Conservation (phyloP, 2,888 invertebrate genomes). For the Lottia gigantea region DNA sequence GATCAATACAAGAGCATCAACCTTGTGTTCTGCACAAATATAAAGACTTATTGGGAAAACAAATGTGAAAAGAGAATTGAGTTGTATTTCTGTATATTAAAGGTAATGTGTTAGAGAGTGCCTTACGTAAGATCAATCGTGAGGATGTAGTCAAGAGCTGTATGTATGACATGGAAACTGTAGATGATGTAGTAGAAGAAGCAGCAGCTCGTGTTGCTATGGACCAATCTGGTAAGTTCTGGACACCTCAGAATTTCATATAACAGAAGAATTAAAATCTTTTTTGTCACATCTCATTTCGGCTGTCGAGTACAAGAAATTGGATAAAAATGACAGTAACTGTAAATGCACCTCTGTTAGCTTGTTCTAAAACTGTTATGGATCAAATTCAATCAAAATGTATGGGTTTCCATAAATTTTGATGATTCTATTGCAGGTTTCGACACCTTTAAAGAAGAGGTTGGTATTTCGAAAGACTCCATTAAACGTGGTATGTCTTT, state of each 20-base stretch:
- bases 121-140: slow-evolving; percentile 85
- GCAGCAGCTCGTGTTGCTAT: slow-evolving; percentile 74
- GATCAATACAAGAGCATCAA: too few species aligned
- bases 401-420: neutral
- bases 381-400: too few species aligned
- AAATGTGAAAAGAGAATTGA: neutral
- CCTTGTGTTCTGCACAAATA: neutral
- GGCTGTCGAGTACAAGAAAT: too few species aligned
- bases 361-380: neutral
- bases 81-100: slow-evolving; percentile 35
- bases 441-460: slow-evolving; percentile 75
- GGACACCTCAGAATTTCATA: too few species aligned
- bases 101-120: slow-evolving; percentile 85
- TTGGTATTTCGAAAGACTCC: slow-evolving; percentile 75
- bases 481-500: slow-evolving; percentile 76
- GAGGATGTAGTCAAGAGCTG: slow-evolving; percentile 92
- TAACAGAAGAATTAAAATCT: too few species aligned
- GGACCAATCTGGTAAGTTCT: slow-evolving; percentile 64
- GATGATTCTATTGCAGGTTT: slow-evolving; percentile 72
- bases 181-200: slow-evolving; percentile 81
- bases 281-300: too few species aligned
- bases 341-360: too few species aligned
- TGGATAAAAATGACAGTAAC: too few species aligned
- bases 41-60: neutral
- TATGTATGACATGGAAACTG: slow-evolving; percentile 69